Evolutionary conservation across 1,140 invertebrate species (phyloP).

Genomic region (Chironomus tepperi): DNA sequence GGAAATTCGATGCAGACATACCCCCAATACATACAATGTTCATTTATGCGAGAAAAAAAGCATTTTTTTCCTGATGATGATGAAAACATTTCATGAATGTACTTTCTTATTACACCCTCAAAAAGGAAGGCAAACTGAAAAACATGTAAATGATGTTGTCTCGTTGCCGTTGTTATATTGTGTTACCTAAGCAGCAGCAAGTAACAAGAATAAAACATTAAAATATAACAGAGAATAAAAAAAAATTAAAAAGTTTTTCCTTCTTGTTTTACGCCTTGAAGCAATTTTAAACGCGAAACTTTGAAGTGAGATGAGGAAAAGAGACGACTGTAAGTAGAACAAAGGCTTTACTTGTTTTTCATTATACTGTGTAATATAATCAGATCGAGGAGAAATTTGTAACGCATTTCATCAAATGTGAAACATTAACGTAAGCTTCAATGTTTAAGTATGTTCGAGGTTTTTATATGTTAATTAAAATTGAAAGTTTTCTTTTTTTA

Average conservation of each 20-base stretch:
- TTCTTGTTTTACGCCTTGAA: background rate
- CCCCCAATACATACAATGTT: background rate
- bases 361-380: background rate
- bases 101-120: background rate
- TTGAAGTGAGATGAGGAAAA: background rate
- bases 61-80: background rate
- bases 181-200: background rate
- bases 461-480: no score
- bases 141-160: slow-evolving; percentile 4
- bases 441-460: no score
- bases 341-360: background rate
- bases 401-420: no score
- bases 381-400: background rate
- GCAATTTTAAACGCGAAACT: background rate
- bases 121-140: background rate
- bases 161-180: background rate
- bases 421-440: no score
- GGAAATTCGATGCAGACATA: background rate
- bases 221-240: background rate
- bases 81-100: background rate
- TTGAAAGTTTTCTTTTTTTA: no score
- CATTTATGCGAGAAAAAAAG: background rate
- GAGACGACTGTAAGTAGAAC: background rate
- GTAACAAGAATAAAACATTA: background rate
- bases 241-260: background rate